Conservation (phyloP, 2,888 invertebrate species). For the Oscheius sp. region DNA sequence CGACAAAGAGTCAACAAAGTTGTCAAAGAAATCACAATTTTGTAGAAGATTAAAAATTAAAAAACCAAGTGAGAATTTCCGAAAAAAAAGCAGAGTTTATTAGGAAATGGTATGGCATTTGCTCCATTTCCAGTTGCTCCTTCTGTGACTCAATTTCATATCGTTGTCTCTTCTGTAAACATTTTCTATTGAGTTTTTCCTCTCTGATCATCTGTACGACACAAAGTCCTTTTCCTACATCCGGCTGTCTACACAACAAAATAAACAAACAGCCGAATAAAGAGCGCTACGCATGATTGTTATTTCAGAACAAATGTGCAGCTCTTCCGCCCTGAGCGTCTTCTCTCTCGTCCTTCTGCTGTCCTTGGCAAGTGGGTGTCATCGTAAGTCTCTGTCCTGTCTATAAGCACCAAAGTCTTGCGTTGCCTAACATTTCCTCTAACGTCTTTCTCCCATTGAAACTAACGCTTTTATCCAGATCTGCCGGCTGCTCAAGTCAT, state of each 20-base stretch:
- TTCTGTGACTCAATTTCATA: neutral
- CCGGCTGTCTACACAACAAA: neutral
- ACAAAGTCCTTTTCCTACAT: neutral
- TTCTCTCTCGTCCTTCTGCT: neutral
- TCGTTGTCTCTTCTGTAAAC: neutral
- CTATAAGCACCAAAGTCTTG: neutral
- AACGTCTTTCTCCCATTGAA: neutral
- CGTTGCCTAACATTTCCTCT: slow-evolving; percentile 14
- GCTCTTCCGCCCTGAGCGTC: neutral
- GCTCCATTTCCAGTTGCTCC: too few relatives aligned
- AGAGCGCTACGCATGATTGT: neutral
- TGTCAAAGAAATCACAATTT: too few relatives aligned
- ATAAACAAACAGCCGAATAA: neutral
- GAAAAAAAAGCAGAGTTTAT: too few relatives aligned
- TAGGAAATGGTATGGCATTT: too few relatives aligned
- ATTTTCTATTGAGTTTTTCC: neutral
- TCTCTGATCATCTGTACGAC: neutral
- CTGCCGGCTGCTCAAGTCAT: slow-evolving; percentile 61
- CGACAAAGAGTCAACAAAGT: too few relatives aligned
- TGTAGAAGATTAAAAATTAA: too few relatives aligned
- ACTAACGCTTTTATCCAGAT: slow-evolving; percentile 35
- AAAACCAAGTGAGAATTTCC: too few relatives aligned
- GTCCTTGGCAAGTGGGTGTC: slow-evolving; percentile 29
- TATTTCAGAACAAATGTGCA: slow-evolving; percentile 6
- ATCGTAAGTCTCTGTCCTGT: slow-evolving; percentile 30